Evolutionary conservation across 1,140 invertebrate genomes (phyloP).

Genomic region (Zaprionus inermis): DNA sequence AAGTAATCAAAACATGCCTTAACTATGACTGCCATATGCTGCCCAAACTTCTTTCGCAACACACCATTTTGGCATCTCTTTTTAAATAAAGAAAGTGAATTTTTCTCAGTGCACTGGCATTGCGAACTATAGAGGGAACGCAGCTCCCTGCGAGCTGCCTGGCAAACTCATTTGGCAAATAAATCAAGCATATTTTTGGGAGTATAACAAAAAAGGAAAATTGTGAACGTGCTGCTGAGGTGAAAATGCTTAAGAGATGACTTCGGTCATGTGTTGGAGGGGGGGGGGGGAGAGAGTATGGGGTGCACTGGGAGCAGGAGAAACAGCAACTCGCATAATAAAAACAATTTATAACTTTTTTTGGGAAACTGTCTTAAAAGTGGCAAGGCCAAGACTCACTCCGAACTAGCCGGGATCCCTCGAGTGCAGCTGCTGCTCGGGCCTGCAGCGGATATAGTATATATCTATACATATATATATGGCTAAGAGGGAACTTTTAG

Average conservation of each 20-base stretch:
- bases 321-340: slow-evolving; percentile 15
- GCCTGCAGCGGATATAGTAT: slow-evolving; percentile 25
- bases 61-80: too few species aligned
- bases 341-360: slow-evolving; percentile 45
- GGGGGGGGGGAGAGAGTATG: too few species aligned
- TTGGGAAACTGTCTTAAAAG: background rate
- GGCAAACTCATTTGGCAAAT: background rate
- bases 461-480: slow-evolving; percentile 4
- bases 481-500: slow-evolving; percentile 52
- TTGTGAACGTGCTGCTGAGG: background rate
- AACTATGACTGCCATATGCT: too few species aligned
- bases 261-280: background rate
- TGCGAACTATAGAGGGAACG: background rate
- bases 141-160: background rate
- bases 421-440: slow-evolving; percentile 19
- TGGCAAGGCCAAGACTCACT: background rate
- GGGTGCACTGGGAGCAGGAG: background rate
- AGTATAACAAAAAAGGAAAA: background rate
- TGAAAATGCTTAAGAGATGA: slow-evolving; percentile 1
- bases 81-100: background rate
- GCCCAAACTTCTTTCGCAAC: too few species aligned
- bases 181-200: slow-evolving; percentile 9
- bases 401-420: background rate
- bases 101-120: background rate
- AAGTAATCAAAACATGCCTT: too few species aligned